Base-by-base conservation (phyloP, 2,888 invertebrate genomes). In the Cybosia mesomella region DNA sequence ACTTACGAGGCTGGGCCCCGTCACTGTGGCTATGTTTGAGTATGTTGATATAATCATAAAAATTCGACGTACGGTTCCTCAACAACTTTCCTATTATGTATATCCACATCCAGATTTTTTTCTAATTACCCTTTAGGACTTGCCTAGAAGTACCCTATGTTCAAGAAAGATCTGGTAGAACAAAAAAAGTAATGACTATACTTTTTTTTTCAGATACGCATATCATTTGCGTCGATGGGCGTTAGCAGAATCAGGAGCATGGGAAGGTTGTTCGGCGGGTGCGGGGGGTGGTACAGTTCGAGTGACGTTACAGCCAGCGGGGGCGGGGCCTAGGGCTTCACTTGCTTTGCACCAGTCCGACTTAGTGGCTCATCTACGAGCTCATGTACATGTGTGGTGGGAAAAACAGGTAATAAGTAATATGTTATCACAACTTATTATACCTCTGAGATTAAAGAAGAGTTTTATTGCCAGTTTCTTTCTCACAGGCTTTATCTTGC, bases 321-420 rank as follows among this genome's bases (percentile, higher is more conserved):
- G 98, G 22, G 96, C 98, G 54, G 97, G 98, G 0, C 98, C 98
- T 74, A 97, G 98, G 86, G 98, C 98, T 24, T 95, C 97, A 24
- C 94, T 99, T 18, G 97, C 98, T 79, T 95, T 99, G 91, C 96
- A 97, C 77, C 97, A 97, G 57, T 96, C 97, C n/a, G 98, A 99
- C 92, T 96, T 98, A 75, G 97, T 99, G 34, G 98, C 98, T 5
- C 99, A 99, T 89, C 93, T 99, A 65, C 95, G 99, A 73, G 99
- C 99, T 0, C 99, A 99, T 95, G 98, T 99, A 67, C 98, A 98
- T n/a, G 97, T 98, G 77, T 99, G 98, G 98, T 98, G 98, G 98
- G 98, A 98, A 90, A 95, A 95, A 71, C 94, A 94, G 91, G 93
- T 92, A 28, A 28, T 28, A 28, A 61, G 15, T n/a, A n/a, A n/a